A percentile compares a stretch with the other conserved stretches of the same genome.
These are phyloP conservation scores for Elaphurus davidianus DNA, from an alignment of 2,113 vertebrate species.

Conservation along the genomic window DNA sequence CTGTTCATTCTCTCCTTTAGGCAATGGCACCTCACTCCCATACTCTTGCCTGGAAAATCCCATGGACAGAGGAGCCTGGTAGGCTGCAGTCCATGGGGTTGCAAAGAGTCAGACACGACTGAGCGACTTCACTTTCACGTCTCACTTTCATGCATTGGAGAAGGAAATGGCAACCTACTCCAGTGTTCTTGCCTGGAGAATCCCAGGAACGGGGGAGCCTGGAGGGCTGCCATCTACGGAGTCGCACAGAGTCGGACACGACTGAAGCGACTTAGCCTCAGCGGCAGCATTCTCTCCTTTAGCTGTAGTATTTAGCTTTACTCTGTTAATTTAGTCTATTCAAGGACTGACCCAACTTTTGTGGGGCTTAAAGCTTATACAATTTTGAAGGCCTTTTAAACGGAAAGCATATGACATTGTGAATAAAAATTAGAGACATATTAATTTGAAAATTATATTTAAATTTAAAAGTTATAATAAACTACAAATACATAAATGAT, in stretches of 20 bases:
- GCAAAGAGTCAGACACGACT: too few relatives aligned
- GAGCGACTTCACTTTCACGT: too few relatives aligned
- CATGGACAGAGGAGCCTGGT: too few relatives aligned
- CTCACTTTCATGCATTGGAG: too few relatives aligned
- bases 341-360: not conserved
- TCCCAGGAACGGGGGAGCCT: too few relatives aligned
- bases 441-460: not conserved
- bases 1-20: not conserved
- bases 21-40: too few relatives aligned
- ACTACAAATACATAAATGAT: not conserved
- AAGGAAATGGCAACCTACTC: too few relatives aligned
- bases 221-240: accelerated
- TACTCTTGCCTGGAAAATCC: too few relatives aligned
- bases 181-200: too few relatives aligned
- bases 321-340: not conserved
- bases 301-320: not conserved
- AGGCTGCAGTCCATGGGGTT: too few relatives aligned
- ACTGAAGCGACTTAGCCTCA: too few relatives aligned
- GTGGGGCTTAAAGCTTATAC: not conserved
- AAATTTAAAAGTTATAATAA: not conserved
- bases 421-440: not conserved
- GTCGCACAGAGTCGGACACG: too few relatives aligned
- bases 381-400: not conserved
- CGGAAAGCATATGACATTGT: not conserved
- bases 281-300: not conserved